Base-by-base conservation (phyloP, 2,113 vertebrate species). In the mouse (Mus musculus) region DNA sequence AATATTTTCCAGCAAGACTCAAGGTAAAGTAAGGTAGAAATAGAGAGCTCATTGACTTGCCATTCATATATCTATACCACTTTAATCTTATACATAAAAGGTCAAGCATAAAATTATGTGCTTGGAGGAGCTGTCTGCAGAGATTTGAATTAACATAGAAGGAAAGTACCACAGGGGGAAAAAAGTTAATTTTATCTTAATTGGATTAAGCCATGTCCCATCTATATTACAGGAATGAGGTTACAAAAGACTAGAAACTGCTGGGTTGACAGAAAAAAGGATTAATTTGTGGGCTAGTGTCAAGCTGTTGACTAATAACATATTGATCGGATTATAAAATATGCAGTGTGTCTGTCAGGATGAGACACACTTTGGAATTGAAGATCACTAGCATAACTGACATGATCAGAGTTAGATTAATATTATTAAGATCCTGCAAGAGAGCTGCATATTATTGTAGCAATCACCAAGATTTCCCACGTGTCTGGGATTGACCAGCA, bases 271-370 rank as follows among this genome's bases (percentile, higher is more conserved):
- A 99, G 98, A 98, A 98, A 98, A 73, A 98, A 94, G 98, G 99
- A 99, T 99, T 99, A 99, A 99, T 99, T 99, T 99, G 98, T 97
- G 98, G 98, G 98, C 98, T 98, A 98, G 97, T 63, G 87, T 99
- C 99, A 98, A 98, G 97, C 98, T 99, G 99, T 99, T 99, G 99
- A 99, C 99, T 99, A 99, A 99, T 99, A 99, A 99, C 96, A 84
- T 99, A 99, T 99, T 98, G 99, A 99, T 99, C 89, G 90, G 93
- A 96, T 98, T 98, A 92, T 98, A 98, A 99, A 98, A 99, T 99
- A 99, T 99, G 99, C 99, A 99, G 98, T 99, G 98, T 97, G 98
- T 98, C 98, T 99, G 99, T 99, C 98, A 99, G 98, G 95, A 95
- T 97, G 93, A 98, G 96, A 99, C 96, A 95, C 97, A 95, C 96